A percentile compares a stretch with the other conserved stretches of the same genome.
These are phyloP conservation scores for Drosophila suzukii DNA, from an alignment of 1,140 invertebrate genomes.

Conservation along the genomic window DNA sequence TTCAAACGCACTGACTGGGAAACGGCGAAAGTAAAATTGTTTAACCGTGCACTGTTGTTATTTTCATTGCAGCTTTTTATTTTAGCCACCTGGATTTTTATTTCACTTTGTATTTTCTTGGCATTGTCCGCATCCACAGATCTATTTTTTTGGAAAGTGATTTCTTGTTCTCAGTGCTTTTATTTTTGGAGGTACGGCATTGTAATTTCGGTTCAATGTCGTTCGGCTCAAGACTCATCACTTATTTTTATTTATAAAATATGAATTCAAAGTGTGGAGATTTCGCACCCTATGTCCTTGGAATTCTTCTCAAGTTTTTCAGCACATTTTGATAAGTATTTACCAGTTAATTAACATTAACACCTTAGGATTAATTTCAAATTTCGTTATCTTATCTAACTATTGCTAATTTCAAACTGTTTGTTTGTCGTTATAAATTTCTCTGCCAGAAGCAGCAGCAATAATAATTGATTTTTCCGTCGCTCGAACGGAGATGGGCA, in stretches of 20 bases:
- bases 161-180: conserved; percentile 25
- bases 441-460: conserved; percentile 34
- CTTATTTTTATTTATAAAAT: conserved; percentile 65
- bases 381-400: conserved; percentile 57
- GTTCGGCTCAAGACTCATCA: conserved; percentile 55
- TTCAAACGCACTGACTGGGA: conserved; percentile 57
- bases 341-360: conserved; percentile 18
- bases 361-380: conserved; percentile 5
- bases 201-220: conserved; percentile 69
- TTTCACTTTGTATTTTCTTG: conserved; percentile 4
- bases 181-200: conserved; percentile 72
- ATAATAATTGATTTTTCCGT: conserved; percentile 51
- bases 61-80: conserved; percentile 1
- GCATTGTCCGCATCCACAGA: conserved; percentile 5
- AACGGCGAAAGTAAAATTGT: conserved; percentile 57
- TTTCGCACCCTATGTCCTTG: conserved; percentile 17
- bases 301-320: background rate
- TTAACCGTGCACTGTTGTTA: conserved; percentile 13
- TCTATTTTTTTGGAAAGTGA: conserved; percentile 21
- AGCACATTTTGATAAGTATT: background rate
- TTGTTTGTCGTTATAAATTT: conserved; percentile 69
- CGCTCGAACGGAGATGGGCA: conserved; percentile 1
- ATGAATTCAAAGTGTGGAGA: conserved; percentile 21
- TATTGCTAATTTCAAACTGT: conserved; percentile 67
- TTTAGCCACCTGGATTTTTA: conserved; percentile 10